Evolutionary conservation across 1,140 invertebrate species (phyloP).

Genomic region (Hestina assimilis): DNA sequence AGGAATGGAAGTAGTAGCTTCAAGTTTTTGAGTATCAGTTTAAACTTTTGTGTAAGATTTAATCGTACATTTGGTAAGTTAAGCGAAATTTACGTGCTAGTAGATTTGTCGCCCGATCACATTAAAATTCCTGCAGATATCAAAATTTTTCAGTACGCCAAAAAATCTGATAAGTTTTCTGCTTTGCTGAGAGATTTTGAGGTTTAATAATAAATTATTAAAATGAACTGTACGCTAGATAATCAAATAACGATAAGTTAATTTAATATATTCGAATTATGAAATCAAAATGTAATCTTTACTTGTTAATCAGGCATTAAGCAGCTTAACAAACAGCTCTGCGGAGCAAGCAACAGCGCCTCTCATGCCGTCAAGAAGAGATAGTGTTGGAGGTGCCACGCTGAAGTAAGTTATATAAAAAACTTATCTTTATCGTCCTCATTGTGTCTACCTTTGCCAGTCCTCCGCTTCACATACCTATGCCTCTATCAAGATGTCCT

Average conservation of each 20-base stretch:
- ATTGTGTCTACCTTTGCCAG: too few species aligned
- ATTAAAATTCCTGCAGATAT: neutral
- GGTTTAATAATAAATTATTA: too few species aligned
- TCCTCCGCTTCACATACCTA: too few species aligned
- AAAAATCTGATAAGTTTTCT: neutral
- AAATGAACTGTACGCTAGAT: neutral
- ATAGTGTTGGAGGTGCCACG: slow-evolving; percentile 81
- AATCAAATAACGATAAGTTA: too few species aligned
- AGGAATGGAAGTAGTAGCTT: slow-evolving; percentile 10
- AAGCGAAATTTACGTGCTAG: neutral
- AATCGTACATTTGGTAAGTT: neutral
- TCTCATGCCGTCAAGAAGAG: slow-evolving; percentile 82
- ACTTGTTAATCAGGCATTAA: slow-evolving; percentile 80
- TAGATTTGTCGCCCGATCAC: neutral
- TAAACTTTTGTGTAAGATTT: neutral
- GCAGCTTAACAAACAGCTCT: slow-evolving; percentile 81
- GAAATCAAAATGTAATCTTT: neutral
- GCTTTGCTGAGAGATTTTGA: slow-evolving; percentile 2
- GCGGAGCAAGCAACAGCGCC: slow-evolving; percentile 78
- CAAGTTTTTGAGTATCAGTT: neutral
- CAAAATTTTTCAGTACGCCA: neutral
- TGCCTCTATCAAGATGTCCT: too few species aligned
- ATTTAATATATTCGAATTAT: neutral
- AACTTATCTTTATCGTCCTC: neutral
- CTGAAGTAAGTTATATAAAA: slow-evolving; percentile 56